Percentiles rank a stretch among this genome's conserved stretches.
Conservation (phyloP, 2,797 vertebrate species). For the Ceyx erithaca region DNA sequence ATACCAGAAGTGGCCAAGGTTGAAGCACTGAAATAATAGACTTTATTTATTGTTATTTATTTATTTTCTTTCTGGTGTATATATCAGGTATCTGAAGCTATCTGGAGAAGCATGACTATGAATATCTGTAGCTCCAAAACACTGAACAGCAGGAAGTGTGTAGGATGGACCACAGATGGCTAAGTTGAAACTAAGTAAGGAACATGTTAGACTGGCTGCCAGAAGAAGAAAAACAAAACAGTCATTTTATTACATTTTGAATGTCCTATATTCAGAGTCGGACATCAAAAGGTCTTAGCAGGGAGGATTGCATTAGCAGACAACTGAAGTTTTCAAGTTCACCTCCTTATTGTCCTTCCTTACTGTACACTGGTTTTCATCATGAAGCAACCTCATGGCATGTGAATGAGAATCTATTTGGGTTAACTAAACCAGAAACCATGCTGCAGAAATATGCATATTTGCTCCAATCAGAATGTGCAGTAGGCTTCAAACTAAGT, state of each 20-base stretch:
- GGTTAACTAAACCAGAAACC: not conserved
- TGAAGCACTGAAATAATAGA: not conserved
- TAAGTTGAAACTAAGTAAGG: not conserved
- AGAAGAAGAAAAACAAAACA: constrained; percentile 25
- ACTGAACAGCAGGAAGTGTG: not conserved
- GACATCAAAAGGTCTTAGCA: not conserved
- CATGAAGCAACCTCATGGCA: not conserved
- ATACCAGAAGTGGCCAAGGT: not conserved
- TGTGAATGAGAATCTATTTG: not conserved
- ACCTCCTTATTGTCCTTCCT: not conserved
- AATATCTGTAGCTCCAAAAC: constrained; percentile 2
- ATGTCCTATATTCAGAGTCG: not conserved
- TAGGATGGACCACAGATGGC: not conserved
- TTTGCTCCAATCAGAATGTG: not conserved
- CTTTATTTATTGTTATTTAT: not conserved
- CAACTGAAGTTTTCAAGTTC: not conserved
- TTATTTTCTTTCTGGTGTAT: not conserved
- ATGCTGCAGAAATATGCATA: not conserved
- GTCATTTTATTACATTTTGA: not conserved
- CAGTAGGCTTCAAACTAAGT: not conserved
- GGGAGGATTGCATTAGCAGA: not conserved
- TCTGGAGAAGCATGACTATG: not conserved
- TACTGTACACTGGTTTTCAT: not conserved
- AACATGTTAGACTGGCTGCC: not conserved
- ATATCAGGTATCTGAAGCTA: not conserved